Evolutionary conservation across 2,888 invertebrate genomes (phyloP).

Genomic region (Aricia artaxerxes): DNA sequence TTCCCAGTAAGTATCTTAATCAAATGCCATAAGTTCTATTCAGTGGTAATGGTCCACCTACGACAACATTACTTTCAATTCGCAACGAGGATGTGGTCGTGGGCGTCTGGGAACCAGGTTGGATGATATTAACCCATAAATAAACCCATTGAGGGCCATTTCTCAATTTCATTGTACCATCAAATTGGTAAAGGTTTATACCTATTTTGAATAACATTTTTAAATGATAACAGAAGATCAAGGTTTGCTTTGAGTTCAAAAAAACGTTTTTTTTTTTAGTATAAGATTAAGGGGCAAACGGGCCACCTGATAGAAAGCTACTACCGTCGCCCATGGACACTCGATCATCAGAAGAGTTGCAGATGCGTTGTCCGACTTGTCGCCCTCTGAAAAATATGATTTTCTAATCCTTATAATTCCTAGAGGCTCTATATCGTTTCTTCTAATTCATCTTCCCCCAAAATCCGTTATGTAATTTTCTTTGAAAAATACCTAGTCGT

Average conservation of each 20-base stretch:
- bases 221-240: too few relatives aligned
- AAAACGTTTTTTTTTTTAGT: too few relatives aligned
- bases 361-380: not conserved
- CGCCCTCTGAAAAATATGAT: not conserved
- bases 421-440: too few relatives aligned
- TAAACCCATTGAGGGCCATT: not conserved
- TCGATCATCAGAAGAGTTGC: too few relatives aligned
- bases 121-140: not conserved
- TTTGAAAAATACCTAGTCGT: too few relatives aligned
- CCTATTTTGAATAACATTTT: too few relatives aligned
- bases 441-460: too few relatives aligned
- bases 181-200: not conserved
- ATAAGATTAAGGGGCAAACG: too few relatives aligned
- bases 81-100: conserved; percentile 18
- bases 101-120: conserved; percentile 20
- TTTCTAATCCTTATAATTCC: not conserved
- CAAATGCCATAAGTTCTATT: conserved; percentile 7
- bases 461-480: too few relatives aligned
- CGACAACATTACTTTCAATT: not conserved
- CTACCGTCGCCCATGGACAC: too few relatives aligned
- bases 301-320: too few relatives aligned
- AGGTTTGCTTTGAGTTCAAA: too few relatives aligned
- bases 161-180: not conserved
- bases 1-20: conserved; percentile 11
- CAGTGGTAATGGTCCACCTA: conserved; percentile 22